Base-by-base conservation (phyloP, 2,888 invertebrate species). In the Drosophila nr. medialis region DNA sequence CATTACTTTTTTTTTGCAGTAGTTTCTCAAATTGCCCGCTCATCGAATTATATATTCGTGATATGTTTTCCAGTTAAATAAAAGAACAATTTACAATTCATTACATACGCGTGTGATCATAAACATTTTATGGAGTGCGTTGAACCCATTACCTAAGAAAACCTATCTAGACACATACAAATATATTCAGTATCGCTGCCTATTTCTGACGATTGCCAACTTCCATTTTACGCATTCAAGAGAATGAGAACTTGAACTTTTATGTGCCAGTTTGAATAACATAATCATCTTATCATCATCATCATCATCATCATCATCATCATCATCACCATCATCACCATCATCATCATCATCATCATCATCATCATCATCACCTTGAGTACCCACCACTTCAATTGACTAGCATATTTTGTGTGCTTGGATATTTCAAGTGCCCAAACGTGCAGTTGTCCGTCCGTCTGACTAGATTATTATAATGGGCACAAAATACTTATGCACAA, bases 401-500 rank as follows among this genome's bases (percentile, higher is more conserved):
- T 30, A 21, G 58, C 48, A 51, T 67, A 67, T 66, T 18, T 32
- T 11, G 21, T 59, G 49, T 7, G 42, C 21, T 42, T 40, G 42
- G 40, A 65, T 51, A 38, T 64, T 30, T 66, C 48, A 49, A 64
- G 64, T 64, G 48, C 8, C 66, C 36, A 66, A 64, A 67, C 50
- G 42, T 66, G 50, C 29, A 50, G 18, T 45, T 21, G 45, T 24
- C 24, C 15, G 24, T 15, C 24, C 8, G 24, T 45, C 45, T 21
- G 45, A 15, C 45, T 24, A 45, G 24, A 24, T 45, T 45, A 45
- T 24, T 45, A 24, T 21, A 45, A 24, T 45, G 45, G 24, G 45
- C 45, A 27, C 45, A 45, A 24, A 24, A 45, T 45, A 45, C 24
- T 45, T 27, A 45, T 45, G 45, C 15, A 24, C 15, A 21, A 24